These are phyloP conservation scores for Campodea augens DNA, from an alignment of 1,140 invertebrate genomes.

Conservation along the genomic window DNA sequence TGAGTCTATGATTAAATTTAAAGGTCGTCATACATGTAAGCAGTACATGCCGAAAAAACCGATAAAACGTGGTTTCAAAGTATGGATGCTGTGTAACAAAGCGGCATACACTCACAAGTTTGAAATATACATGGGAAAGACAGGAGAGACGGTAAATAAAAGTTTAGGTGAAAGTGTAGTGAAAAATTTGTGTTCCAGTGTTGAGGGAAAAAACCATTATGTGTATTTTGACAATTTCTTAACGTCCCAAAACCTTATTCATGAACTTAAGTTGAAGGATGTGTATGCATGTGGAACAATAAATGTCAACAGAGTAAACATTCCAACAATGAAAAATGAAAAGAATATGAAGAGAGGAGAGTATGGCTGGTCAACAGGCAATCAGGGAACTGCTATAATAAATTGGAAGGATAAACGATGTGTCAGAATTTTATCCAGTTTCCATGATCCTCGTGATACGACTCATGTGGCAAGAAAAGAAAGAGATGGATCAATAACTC, in stretches of 20 bases:
- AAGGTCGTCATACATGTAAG: slow-evolving; percentile 14
- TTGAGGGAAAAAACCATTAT: slow-evolving; percentile 12
- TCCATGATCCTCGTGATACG: too few species aligned
- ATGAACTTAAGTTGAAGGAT: slow-evolving; percentile 8
- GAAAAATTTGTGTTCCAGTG: neutral
- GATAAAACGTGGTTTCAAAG: slow-evolving; percentile 15
- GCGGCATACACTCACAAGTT: slow-evolving; percentile 9
- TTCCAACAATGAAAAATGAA: slow-evolving; percentile 12
- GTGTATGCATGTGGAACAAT: slow-evolving; percentile 17
- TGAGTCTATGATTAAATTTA: slow-evolving; percentile 17
- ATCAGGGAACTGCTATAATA: too few species aligned
- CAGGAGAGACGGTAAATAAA: slow-evolving; percentile 4
- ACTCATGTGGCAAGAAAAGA: slow-evolving; percentile 9
- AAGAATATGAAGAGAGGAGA: slow-evolving; percentile 14
- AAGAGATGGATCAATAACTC: slow-evolving; percentile 13
- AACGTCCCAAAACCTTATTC: slow-evolving; percentile 12
- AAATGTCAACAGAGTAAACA: slow-evolving; percentile 8
- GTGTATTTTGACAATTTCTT: slow-evolving; percentile 18
- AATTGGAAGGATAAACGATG: too few species aligned
- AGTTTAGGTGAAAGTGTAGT: slow-evolving; percentile 12
- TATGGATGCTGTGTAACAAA: slow-evolving; percentile 11
- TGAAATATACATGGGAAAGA: too few species aligned
- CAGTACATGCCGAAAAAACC: slow-evolving; percentile 16
- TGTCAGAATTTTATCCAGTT: too few species aligned
- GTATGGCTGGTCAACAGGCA: slow-evolving; percentile 13